Conservation (phyloP, 2,888 invertebrate species). For the Drosophila kambysellisi region DNA sequence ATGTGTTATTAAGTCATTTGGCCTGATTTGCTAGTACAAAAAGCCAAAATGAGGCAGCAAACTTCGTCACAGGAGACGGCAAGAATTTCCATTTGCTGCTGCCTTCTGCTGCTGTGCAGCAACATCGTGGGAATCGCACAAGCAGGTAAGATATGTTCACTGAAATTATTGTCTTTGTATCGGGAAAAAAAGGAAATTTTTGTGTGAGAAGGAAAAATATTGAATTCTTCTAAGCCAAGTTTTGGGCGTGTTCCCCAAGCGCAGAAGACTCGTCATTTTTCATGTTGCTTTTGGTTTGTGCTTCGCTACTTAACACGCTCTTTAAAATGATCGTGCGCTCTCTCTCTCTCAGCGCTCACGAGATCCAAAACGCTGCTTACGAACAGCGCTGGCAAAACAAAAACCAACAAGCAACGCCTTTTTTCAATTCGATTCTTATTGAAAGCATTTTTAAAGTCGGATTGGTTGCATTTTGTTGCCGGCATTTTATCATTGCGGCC, state of each 20-base stretch:
- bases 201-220: neutral
- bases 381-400: conserved; percentile 77
- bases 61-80: conserved; percentile 21
- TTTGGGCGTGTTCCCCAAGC: conserved; percentile 79
- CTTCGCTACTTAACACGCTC: conserved; percentile 65
- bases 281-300: conserved; percentile 43
- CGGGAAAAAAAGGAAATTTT: neutral
- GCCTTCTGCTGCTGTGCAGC: conserved; percentile 66
- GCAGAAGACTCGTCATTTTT: conserved; percentile 65
- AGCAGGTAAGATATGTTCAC: conserved; percentile 57
- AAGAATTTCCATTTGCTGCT: conserved; percentile 48
- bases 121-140: conserved; percentile 62
- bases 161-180: neutral
- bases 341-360: conserved; percentile 31
- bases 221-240: conserved; percentile 61
- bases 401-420: conserved; percentile 69
- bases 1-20: conserved; percentile 59
- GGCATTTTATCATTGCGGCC: conserved; percentile 38
- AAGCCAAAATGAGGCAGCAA: conserved; percentile 57
- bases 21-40: conserved; percentile 32
- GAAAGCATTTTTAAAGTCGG: conserved; percentile 12
- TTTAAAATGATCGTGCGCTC: conserved; percentile 40
- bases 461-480: conserved; percentile 36
- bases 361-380: conserved; percentile 69
- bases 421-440: conserved; percentile 28